These are phyloP conservation scores for Aphidius ervi DNA, from an alignment of 1,140 invertebrate species.

Conservation along the genomic window DNA sequence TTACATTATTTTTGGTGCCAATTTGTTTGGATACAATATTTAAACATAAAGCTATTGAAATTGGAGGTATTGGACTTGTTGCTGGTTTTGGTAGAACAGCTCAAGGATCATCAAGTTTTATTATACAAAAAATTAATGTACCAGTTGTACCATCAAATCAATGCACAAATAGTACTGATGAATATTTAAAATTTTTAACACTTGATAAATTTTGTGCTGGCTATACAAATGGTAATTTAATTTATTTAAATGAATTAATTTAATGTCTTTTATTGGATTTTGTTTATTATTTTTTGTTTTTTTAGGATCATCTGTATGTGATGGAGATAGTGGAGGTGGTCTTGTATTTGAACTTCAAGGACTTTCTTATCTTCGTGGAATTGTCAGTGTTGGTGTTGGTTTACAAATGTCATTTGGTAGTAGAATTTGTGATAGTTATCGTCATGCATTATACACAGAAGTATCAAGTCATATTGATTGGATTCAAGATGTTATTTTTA, in stretches of 20 bases:
- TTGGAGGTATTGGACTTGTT: conserved; percentile 39
- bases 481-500: conserved; percentile 39
- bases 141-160: conserved; percentile 35
- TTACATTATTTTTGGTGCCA: conserved; percentile 36
- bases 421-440: conserved; percentile 35
- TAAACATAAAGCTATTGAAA: conserved; percentile 28
- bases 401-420: conserved; percentile 22
- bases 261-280: background rate
- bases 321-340: conserved; percentile 50
- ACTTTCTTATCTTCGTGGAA: conserved; percentile 43
- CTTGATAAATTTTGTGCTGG: conserved; percentile 49
- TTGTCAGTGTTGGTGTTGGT: conserved; percentile 44
- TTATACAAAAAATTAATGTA: conserved; percentile 39
- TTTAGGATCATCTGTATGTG: conserved; percentile 45
- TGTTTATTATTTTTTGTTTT: conserved; percentile 18
- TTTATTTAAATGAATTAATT: background rate
- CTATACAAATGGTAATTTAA: conserved; percentile 41
- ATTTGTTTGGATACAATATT: conserved; percentile 40
- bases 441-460: conserved; percentile 45
- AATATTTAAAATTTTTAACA: conserved; percentile 33
- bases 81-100: conserved; percentile 47
- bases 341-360: conserved; percentile 36
- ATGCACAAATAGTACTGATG: conserved; percentile 30
- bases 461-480: conserved; percentile 40
- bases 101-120: conserved; percentile 28